Evolutionary conservation across 2,113 vertebrate species (phyloP).

Genomic region (Pogonocichla stellata): DNA sequence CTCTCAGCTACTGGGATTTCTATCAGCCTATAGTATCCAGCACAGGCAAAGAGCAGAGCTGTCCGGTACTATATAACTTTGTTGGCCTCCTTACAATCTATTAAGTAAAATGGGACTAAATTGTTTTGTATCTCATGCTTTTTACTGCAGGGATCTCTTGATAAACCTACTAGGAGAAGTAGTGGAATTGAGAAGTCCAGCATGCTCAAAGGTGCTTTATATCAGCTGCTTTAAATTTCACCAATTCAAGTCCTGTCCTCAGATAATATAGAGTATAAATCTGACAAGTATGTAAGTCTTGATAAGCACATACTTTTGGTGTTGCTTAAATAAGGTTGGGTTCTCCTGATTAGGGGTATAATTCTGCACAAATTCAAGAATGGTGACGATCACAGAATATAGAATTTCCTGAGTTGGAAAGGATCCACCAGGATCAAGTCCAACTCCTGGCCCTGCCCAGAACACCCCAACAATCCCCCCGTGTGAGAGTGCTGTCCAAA

Average conservation of each 20-base stretch:
- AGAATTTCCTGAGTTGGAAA: not conserved
- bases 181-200: not conserved
- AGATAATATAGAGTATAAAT: not conserved
- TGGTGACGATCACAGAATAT: not conserved
- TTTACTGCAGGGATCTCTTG: not conserved
- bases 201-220: not conserved
- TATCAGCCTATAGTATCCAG: not conserved
- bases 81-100: not conserved
- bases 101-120: not conserved
- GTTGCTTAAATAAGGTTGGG: not conserved
- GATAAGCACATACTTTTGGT: not conserved
- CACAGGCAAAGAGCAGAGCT: not conserved
- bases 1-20: not conserved
- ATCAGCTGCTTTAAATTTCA: not conserved
- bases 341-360: not conserved
- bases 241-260: not conserved
- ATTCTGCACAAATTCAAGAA: not conserved
- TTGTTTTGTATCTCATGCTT: accelerated
- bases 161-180: not conserved
- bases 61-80: not conserved
- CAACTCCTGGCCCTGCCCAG: not conserved
- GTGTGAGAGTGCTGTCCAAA: accelerated
- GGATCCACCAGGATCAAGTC: accelerated
- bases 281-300: not conserved
- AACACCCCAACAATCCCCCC: not conserved